phyloP scores from a whole-genome alignment of 2,888 invertebrate genomes.

The Hirtodrosophila trivittata region DNA sequence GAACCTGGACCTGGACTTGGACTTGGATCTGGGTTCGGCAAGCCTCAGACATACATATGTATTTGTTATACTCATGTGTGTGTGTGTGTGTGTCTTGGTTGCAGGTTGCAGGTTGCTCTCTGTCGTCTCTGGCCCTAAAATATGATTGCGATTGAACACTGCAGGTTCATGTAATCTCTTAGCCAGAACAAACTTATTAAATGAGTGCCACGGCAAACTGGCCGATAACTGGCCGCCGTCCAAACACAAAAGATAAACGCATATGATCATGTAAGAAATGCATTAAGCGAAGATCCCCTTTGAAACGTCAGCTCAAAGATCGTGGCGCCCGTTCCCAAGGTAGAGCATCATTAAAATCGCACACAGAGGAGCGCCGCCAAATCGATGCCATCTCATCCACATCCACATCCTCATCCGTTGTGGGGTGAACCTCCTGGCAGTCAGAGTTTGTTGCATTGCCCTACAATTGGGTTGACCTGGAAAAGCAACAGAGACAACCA shows the following conservation, averaged over 20 bases:
- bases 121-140: constrained; percentile 45
- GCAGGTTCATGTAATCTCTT: constrained; percentile 84
- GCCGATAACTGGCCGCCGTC: constrained; percentile 68
- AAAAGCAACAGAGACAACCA: constrained; percentile 12
- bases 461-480: constrained; percentile 34
- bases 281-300: constrained; percentile 63
- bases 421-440: constrained; percentile 60
- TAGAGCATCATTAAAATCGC: constrained; percentile 63
- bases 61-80: neutral
- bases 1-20: constrained; percentile 42
- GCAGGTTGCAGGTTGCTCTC: constrained; percentile 20
- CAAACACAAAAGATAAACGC: constrained; percentile 77
- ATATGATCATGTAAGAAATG: constrained; percentile 80
- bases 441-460: constrained; percentile 30
- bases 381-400: constrained; percentile 62
- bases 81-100: constrained; percentile 8
- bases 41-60: constrained; percentile 21
- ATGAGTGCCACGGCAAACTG: constrained; percentile 78
- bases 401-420: constrained; percentile 12
- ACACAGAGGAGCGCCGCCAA: constrained; percentile 63
- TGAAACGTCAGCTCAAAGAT: constrained; percentile 4
- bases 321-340: constrained; percentile 26
- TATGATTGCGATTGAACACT: constrained; percentile 82
- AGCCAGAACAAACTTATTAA: constrained; percentile 77
- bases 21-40: constrained; percentile 23